Evolutionary conservation across 2,797 vertebrate species (phyloP).

Genomic region (Schizopygopsis pylzovi): DNA sequence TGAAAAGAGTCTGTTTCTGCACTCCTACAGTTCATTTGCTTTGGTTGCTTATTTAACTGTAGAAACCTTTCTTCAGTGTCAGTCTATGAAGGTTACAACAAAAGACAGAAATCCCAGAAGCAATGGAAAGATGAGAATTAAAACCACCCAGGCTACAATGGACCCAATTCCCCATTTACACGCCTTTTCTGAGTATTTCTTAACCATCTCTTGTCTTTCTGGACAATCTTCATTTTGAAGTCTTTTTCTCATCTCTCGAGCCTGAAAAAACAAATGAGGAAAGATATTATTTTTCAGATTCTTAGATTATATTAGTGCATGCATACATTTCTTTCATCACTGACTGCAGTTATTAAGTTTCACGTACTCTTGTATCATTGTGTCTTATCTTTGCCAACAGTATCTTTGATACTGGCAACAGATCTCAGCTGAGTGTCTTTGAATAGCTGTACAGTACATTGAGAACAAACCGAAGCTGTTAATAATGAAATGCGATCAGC

Average conservation of each 20-base stretch:
- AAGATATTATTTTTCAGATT: background rate
- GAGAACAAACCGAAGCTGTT: background rate
- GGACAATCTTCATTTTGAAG: background rate
- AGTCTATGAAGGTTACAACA: slow-evolving; percentile 76
- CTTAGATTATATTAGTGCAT: background rate
- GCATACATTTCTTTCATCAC: background rate
- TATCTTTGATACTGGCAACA: background rate
- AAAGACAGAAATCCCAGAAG: slow-evolving; percentile 77
- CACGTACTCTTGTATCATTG: background rate
- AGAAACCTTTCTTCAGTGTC: slow-evolving; percentile 50
- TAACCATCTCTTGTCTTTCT: slow-evolving; percentile 36
- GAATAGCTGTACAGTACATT: background rate
- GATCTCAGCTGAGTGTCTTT: background rate
- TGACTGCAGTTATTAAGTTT: background rate
- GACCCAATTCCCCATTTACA: slow-evolving; percentile 70
- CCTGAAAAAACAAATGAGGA: slow-evolving; percentile 68
- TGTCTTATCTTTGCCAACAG: background rate
- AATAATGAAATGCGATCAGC: background rate
- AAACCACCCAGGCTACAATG: slow-evolving; percentile 66
- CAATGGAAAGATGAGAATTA: slow-evolving; percentile 64
- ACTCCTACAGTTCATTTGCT: background rate
- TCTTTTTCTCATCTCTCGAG: slow-evolving; percentile 61
- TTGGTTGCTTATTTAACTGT: background rate
- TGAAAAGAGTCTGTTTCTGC: background rate
- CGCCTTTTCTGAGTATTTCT: slow-evolving; percentile 62